phyloP scores from a whole-genome alignment of 2,797 vertebrate genomes.

The Sphenodon punctatus region DNA sequence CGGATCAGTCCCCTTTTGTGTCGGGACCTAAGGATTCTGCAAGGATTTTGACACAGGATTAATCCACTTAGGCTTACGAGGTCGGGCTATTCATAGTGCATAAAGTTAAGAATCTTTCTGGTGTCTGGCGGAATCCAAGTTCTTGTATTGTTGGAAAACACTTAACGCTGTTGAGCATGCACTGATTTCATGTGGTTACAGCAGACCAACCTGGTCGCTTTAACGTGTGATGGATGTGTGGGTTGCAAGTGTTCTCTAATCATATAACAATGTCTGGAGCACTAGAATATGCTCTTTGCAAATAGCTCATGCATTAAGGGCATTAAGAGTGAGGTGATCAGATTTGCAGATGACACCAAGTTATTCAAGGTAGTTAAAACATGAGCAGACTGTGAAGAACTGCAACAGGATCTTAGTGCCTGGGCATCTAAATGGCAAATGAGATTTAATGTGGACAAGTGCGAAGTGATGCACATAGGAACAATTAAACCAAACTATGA shows the following conservation, averaged over 20 bases:
- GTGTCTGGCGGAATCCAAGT: background rate
- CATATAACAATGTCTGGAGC: background rate
- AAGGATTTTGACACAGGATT: background rate
- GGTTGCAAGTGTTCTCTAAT: background rate
- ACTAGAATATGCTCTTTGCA: background rate
- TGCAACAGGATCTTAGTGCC: too few relatives aligned
- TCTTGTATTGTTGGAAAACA: background rate
- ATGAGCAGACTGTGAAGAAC: too few relatives aligned
- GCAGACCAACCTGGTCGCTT: background rate
- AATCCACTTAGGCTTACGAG: background rate
- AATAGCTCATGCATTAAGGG: background rate
- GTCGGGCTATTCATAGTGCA: background rate
- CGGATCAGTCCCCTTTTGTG: too few relatives aligned
- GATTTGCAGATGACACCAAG: too few relatives aligned
- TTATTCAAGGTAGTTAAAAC: too few relatives aligned
- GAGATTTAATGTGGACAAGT: too few relatives aligned
- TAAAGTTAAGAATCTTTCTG: background rate
- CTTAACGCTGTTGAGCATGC: background rate
- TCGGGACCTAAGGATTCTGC: too few relatives aligned
- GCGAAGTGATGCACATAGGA: too few relatives aligned
- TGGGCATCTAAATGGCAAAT: too few relatives aligned
- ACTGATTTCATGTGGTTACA: fast-evolving
- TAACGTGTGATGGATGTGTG: background rate
- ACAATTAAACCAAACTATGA: too few relatives aligned
- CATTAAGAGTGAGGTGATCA: too few relatives aligned